Evolutionary conservation across 2,888 invertebrate genomes (phyloP), one percentile per base, ranked within the genome.

Genomic region (Nomada fucata): DNA sequence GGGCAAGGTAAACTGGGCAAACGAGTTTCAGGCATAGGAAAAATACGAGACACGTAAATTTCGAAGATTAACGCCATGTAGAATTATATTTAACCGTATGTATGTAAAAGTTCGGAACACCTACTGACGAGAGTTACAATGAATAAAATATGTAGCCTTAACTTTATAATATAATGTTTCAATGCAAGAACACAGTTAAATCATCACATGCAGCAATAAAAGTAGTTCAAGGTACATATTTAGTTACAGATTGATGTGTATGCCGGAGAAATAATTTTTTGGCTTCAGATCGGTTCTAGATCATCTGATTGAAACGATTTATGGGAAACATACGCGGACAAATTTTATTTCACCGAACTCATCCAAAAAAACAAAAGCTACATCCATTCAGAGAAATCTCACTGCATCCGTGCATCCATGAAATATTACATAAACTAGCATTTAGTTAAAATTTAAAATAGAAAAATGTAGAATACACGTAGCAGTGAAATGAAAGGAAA

Each of bases 21-120:
- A 26, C 67, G 44, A 68, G 23, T 68, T 23, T 57, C 13, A 57
- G 55, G 55, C 2, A 11, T 0, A 42, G 36, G 23, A 13, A 57
- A n/a, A 68, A 50, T 26, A 23, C 57, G 13, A 67, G 53, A 36
- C 15, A 20, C 10, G 36, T 67, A 67, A 55, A 67, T 67, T 42
- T 53, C 53, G 9, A 15, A 18, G 20, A 15, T n/a, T 36, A 53
- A 23, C 5, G 23, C 18, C 42, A 11, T 13, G 23, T 7, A 26
- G 10, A n/a, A 42, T 57, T 61, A 20, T 9, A 44, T 11, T 2
- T 44, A 44, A 61, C 44, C 44, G 42, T 11, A 11, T n/a, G 23
- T 36, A 36, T 36, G 7, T 5, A 20, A 44, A 61, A 61, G 44
- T 42, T 44, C 20, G 20, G 23, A 61, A 44, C 7, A 9, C 20